These are phyloP conservation scores for Aplocera efformata DNA, from an alignment of 2,888 invertebrate species.

Conservation along the genomic window DNA sequence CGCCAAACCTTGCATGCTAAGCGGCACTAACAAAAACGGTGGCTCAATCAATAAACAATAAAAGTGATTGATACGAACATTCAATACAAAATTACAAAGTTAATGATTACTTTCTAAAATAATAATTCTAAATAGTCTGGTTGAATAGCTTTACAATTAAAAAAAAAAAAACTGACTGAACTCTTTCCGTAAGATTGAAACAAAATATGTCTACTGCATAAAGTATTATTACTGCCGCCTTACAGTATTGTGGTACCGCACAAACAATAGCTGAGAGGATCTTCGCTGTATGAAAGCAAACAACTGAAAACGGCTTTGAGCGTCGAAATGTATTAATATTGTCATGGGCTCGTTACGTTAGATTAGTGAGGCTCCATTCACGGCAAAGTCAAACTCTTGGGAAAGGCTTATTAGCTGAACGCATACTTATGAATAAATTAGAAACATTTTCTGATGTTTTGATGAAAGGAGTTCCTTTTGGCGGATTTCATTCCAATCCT, in stretches of 20 bases:
- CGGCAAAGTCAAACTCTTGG: constrained; percentile 27
- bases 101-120: constrained; percentile 16
- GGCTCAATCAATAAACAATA: constrained; percentile 30
- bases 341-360: constrained; percentile 36
- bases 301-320: constrained; percentile 43
- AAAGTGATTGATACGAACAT: constrained; percentile 32
- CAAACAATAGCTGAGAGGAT: constrained; percentile 8
- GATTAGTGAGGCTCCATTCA: constrained; percentile 38
- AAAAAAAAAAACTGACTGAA: too few species aligned
- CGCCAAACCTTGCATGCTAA: constrained; percentile 27
- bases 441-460: constrained; percentile 6
- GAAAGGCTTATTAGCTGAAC: constrained; percentile 23
- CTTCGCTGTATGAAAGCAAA: constrained; percentile 41
- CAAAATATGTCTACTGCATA: too few species aligned
- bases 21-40: constrained; percentile 30
- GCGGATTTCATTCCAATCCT: too few species aligned
- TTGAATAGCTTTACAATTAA: too few species aligned
- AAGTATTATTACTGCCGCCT: not conserved
- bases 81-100: constrained; percentile 21
- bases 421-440: constrained; percentile 19
- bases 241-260: constrained; percentile 1
- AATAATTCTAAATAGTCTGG: too few species aligned
- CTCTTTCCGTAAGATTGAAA: too few species aligned
- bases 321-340: constrained; percentile 44
- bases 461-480: not conserved